Base-by-base conservation (phyloP, 2,797 vertebrate species). In the Staurois parvus region DNA sequence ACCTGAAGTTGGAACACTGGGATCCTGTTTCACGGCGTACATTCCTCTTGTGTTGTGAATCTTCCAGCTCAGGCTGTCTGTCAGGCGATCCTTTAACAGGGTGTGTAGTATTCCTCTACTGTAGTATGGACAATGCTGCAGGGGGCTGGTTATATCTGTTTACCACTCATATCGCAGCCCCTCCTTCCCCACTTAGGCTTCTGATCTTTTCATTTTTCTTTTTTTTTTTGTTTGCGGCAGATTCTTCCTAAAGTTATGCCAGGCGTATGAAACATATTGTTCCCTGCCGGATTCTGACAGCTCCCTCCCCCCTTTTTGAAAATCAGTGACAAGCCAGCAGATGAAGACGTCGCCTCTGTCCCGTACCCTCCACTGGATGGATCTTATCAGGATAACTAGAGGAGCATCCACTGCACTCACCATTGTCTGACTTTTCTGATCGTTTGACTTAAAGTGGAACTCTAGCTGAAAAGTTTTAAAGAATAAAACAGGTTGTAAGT, bases 71-170 rank as follows among this genome's bases (percentile, higher is more conserved):
- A 26, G 29, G 75, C 69, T 68, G 70, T 7, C 48, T 52, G 29
- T 75, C 84, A 76, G 74, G 32, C 59, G 78, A 30, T 79, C 74
- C 59, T 45, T 45, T 45, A 81, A 75, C 26, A 69, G 78, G 78
- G 78, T 80, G 78, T 80, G 78, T 80, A 42, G 66, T 79, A 66
- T 79, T 48, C 77, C 77, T 69, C 77, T 69, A 48, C 77, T 64
- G 69, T 32, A 76, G 17, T 59, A 42, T n/a, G 26, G 76, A 72
- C 62, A 62, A 72, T 79, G 84, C 89, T 88, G 88, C 89, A 80
- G 37, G 77, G 76, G 85, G 88, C 89, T 76, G 90, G 85, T 91
- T 93, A 91, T 92, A 94, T 95, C 91, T 86, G 75, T 90, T 90
- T 88, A 84, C 87, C 89, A 88, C 83, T 86, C 81, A 88, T 87